Base-by-base conservation (phyloP, 2,113 vertebrate genomes). In the Atrichornis clamosus region DNA sequence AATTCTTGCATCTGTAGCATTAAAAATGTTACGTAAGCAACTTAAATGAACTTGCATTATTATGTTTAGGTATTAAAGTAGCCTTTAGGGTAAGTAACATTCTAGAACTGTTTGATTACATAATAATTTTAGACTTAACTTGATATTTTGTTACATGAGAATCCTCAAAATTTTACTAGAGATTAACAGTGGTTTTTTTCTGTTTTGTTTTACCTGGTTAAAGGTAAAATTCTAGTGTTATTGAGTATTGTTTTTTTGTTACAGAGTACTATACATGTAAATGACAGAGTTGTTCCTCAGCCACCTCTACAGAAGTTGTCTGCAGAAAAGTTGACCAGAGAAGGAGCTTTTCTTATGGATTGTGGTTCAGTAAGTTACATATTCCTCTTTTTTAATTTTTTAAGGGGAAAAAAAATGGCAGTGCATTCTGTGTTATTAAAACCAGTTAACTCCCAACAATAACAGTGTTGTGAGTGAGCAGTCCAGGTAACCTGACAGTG, bases 321-420 rank as follows among this genome's bases (percentile, higher is more conserved):
- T 53, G 98, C 98, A 14, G 99, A 99, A 96, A 98, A 98, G 65
- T 94, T 99, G 95, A 98, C 98, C 68, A 98, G 98, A 96, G 99
- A 99, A 68, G 99, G 99, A 49, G 99, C 99, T 55, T 99, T 99
- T 97, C 98, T 99, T 77, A 98, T 99, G 99, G 99, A 99, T 89
- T 99, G 99, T 96, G 99, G 99, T 90, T 98, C 97, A 24, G 99
- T 99, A 96, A 98, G 99, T 95, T 64, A 55, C 8, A 33, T 4
- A 1, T 44, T 52, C 16, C 8, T n/a, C n/a, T n/a, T n/a, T n/a
- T n/a, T n/a, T n/a, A n/a, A n/a, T n/a, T n/a, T 30, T 35, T n/a
- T 47, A 17, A 46, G 3, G 14, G 17, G 2, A 4, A 15, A 22
- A 32, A 49, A 42, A 35, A 13, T 30, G 13, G 1, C 32, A 17